Conservation (phyloP, 2,797 vertebrate species). For the Otolemur crassicaudatus region DNA sequence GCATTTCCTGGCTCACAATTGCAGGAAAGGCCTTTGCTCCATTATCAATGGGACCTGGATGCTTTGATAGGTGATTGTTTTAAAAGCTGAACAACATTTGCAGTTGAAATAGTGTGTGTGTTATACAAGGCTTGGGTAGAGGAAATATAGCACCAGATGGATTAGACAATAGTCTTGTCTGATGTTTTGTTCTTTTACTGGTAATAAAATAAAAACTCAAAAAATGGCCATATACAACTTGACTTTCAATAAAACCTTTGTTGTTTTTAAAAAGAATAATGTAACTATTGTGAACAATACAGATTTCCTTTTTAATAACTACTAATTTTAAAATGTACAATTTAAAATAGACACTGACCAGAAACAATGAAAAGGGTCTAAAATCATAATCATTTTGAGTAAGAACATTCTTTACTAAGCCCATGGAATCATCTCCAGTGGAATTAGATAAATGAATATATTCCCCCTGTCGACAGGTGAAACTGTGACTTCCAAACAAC, state of each 20-base stretch:
- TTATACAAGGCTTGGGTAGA: not conserved
- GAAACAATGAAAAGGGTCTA: not conserved
- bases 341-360: conserved; percentile 31
- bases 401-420: not conserved
- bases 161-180: conserved; percentile 72
- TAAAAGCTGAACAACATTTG: conserved; percentile 49
- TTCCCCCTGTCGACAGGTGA: not conserved
- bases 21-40: conserved; percentile 91
- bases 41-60: conserved; percentile 88
- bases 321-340: not conserved
- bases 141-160: conserved; percentile 59
- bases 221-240: not conserved
- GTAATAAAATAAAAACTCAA: conserved; percentile 53
- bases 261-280: conserved; percentile 54
- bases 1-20: conserved; percentile 93
- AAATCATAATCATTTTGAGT: not conserved
- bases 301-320: conserved; percentile 52
- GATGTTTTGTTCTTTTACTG: conserved; percentile 24
- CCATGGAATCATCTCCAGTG: not conserved
- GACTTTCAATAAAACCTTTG: not conserved
- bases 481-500: not conserved
- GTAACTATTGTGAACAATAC: not conserved
- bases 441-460: not conserved
- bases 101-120: not conserved
- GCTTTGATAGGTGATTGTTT: conserved; percentile 81